These are phyloP conservation scores for Holacanthella duospinosa DNA, from an alignment of 2,888 invertebrate genomes.

Conservation along the genomic window DNA sequence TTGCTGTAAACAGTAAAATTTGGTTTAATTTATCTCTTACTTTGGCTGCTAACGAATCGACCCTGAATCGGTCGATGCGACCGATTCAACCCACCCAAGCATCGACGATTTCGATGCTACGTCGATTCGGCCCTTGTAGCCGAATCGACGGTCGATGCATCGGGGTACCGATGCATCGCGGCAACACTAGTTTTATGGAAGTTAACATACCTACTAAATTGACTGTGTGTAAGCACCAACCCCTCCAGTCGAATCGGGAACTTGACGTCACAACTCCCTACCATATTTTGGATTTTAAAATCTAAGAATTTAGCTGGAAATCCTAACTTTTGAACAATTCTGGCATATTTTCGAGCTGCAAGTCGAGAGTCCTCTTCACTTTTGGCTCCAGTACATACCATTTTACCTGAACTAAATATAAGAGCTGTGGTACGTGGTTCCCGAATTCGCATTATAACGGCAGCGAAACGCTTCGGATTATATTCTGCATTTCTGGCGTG, in stretches of 20 bases:
- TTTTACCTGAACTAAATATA: slow-evolving; percentile 74
- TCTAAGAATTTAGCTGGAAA: slow-evolving; percentile 66
- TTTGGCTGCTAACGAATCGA: no score
- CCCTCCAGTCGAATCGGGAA: slow-evolving; percentile 73
- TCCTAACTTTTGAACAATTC: slow-evolving; percentile 70
- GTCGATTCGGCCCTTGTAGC: no score
- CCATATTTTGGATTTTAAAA: slow-evolving; percentile 77
- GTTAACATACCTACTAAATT: slow-evolving; percentile 64
- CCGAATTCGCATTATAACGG: slow-evolving; percentile 90
- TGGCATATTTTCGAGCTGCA: slow-evolving; percentile 68
- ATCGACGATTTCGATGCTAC: no score
- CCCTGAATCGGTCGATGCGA: no score
- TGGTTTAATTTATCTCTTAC: no score
- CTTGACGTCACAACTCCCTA: slow-evolving; percentile 75
- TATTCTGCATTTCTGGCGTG: slow-evolving; percentile 98
- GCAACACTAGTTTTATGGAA: no score
- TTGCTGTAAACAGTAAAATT: no score
- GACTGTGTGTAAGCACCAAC: slow-evolving; percentile 67
- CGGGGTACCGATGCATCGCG: no score
- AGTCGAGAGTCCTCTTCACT: slow-evolving; percentile 68
- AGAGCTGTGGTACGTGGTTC: slow-evolving; percentile 70
- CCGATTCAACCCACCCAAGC: no score
- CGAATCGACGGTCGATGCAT: no score
- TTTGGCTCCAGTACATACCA: slow-evolving; percentile 79
- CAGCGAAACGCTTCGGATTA: slow-evolving; percentile 97